A percentile compares a stretch with the other conserved stretches of the same genome.
phyloP scores from a whole-genome alignment of 37 sponge, comb jelly and placozoan genomes.

The Mnemiopsis leidyi region DNA sequence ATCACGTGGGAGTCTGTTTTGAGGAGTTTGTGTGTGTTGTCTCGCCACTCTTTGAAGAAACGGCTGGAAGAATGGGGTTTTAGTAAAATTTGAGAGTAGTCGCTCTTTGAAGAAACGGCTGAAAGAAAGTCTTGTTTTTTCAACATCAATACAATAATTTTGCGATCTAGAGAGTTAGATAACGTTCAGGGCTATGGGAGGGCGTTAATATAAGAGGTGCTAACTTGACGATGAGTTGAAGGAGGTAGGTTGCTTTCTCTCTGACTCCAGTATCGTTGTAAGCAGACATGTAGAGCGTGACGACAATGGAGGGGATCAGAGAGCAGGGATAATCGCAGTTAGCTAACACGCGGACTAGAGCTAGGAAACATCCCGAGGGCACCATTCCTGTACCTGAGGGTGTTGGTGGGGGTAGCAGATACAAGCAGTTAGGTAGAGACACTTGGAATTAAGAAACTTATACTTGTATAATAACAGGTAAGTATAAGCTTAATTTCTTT shows the following conservation, averaged over 20 bases:
- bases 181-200: too few species aligned
- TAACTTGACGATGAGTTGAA: conserved; percentile 12
- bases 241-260: conserved; percentile 26
- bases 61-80: too few species aligned
- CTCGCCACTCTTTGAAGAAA: conserved; percentile 52
- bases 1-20: conserved; percentile 43
- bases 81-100: too few species aligned
- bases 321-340: conserved; percentile 35
- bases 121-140: background rate
- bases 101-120: conserved; percentile 49
- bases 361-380: background rate
- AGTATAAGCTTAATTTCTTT: too few species aligned
- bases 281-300: conserved; percentile 7
- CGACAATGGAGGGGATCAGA: background rate
- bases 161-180: too few species aligned
- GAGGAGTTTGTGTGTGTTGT: conserved; percentile 43
- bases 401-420: too few species aligned
- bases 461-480: too few species aligned
- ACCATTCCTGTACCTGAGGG: background rate
- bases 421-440: too few species aligned
- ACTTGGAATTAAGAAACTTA: too few species aligned
- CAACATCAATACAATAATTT: too few species aligned
- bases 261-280: conserved; percentile 34
- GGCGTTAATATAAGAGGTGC: too few species aligned
- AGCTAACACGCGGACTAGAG: background rate